Base-by-base conservation (phyloP, 2,113 vertebrate genomes). In the Rhabdornis inornatus region DNA sequence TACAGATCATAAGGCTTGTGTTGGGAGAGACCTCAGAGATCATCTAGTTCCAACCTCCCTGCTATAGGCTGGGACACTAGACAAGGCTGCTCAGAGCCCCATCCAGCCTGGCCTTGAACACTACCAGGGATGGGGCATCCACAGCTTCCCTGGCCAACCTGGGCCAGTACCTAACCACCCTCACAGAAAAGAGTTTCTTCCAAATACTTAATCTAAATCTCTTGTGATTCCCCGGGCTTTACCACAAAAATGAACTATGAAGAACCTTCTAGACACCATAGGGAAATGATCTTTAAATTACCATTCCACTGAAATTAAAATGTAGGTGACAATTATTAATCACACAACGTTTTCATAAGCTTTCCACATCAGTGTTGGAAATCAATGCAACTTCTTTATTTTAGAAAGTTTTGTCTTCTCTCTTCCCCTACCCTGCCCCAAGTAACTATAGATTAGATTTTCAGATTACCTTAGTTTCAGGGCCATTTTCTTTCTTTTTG, bases 391-490 rank as follows among this genome's bases (percentile, higher is more conserved):
- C 37, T 52, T 21, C 37, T 39, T 3, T 23, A 30, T 65, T 56
- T 95, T 20, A 65, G 74, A 80, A 31, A 65, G 23, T 7, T 31
- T 53, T 4, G 5, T 11, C 17, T 23, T 52, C 8, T 42, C 37
- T 55, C 22, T 63, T 81, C 25, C 21, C 11, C 2, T 11, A 7
- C 30, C 3, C 7, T 4, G 0, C 9, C 7, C 9, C 55, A 53
- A 45, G 21, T 57, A 92, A 86, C 69, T 24, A 82, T 6, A 42
- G 19, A 70, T 19, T 2, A 70, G 68, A 49, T 66, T 90, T 47
- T 75, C 39, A 45, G 37, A 63, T 90, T 96, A 99, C 99, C 98
- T 98, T 98, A 56, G 64, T 59, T 85, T 96, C 93, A 53, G 95
- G 92, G 21, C 92, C 96, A 69, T 83, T 89, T 60, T 97, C 83